Percentiles rank a stretch among this genome's conserved stretches.
Conservation (phyloP, 2,888 invertebrate genomes). For the Thysanoteuthis rhombus region DNA sequence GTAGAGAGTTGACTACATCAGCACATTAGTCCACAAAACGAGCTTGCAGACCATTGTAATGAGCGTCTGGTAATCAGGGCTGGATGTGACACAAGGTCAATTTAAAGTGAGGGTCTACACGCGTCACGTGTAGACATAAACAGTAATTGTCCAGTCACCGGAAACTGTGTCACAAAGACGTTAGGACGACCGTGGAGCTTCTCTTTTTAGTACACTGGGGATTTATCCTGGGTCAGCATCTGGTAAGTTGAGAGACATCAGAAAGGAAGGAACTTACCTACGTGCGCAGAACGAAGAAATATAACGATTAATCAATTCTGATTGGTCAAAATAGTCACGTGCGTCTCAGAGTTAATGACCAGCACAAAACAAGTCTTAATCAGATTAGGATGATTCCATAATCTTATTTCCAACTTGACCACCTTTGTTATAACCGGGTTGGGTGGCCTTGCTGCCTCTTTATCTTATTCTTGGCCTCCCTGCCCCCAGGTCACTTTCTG, state of each 20-base stretch:
- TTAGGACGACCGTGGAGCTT: no score
- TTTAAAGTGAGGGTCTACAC: no score
- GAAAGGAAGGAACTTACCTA: not conserved
- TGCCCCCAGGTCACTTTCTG: no score
- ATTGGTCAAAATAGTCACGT: conserved; percentile 12
- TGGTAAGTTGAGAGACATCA: not conserved
- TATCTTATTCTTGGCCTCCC: not conserved
- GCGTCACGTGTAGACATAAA: no score
- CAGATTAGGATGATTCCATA: not conserved
- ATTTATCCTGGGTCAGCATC: no score
- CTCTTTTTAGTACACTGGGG: no score
- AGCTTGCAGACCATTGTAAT: not conserved
- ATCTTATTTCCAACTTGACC: not conserved
- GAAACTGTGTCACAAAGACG: no score
- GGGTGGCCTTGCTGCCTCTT: not conserved
- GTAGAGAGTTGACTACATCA: not conserved
- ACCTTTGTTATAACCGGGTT: not conserved
- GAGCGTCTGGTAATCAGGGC: no score
- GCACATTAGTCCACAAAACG: not conserved
- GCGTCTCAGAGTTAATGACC: not conserved
- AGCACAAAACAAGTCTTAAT: not conserved
- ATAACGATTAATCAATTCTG: not conserved
- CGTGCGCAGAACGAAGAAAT: not conserved
- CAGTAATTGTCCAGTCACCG: no score
- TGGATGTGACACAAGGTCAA: no score